phyloP scores from a whole-genome alignment of 2,113 vertebrate species.

The Asarcornis scutulata region DNA sequence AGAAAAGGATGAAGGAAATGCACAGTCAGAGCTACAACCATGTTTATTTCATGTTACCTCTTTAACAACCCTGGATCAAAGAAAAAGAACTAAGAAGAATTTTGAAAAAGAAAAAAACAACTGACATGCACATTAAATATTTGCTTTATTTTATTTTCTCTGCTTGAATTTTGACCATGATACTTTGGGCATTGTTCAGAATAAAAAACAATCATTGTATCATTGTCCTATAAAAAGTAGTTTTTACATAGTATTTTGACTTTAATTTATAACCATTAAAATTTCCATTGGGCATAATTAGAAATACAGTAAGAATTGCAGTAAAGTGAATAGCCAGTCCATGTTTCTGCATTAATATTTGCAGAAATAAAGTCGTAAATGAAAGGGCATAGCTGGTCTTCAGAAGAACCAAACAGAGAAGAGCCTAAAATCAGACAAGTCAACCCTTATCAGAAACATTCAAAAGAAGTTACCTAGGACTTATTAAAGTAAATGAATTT shows the following conservation, averaged over 20 bases:
- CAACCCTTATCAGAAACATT: background rate
- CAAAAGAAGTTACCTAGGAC: background rate
- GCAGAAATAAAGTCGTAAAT: background rate
- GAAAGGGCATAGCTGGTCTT: background rate
- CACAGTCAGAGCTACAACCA: background rate
- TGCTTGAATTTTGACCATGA: background rate
- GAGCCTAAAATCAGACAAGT: background rate
- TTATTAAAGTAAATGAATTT: background rate
- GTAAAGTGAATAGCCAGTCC: background rate
- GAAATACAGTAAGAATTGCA: background rate
- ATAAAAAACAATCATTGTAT: background rate
- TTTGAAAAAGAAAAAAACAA: background rate
- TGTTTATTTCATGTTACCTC: background rate
- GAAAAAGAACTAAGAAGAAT: background rate
- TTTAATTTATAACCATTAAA: background rate
- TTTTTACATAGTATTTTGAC: background rate
- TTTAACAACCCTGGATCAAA: slow-evolving; percentile 27
- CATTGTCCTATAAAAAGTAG: background rate
- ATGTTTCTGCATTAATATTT: background rate
- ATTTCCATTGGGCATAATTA: background rate
- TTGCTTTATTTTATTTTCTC: background rate
- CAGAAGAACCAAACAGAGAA: background rate
- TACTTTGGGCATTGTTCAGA: background rate
- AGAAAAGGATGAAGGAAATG: background rate
- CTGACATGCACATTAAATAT: background rate